phyloP scores from a whole-genome alignment of 2,888 invertebrate genomes.

The Trissonchulus sp. region DNA sequence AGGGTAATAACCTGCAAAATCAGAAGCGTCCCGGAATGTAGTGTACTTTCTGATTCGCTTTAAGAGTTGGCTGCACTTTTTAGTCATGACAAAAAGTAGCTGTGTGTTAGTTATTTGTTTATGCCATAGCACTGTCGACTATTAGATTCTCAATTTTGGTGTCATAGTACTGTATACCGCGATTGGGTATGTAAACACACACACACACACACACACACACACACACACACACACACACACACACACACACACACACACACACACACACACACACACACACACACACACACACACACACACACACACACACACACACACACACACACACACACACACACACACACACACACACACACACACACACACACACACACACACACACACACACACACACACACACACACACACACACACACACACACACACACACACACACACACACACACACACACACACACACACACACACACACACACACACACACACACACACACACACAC shows the following conservation, averaged over 20 bases:
- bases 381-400: conserved; percentile 8
- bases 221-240: conserved; percentile 8
- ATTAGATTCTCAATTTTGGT: too few species aligned
- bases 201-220: conserved; percentile 8
- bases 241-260: conserved; percentile 8
- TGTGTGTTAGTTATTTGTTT: too few species aligned
- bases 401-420: conserved; percentile 8
- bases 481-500: conserved; percentile 8
- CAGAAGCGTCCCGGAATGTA: too few species aligned
- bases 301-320: neutral
- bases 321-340: conserved; percentile 1
- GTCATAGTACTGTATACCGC: too few species aligned
- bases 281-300: neutral
- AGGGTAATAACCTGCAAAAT: too few species aligned
- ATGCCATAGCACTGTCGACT: too few species aligned
- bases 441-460: conserved; percentile 8
- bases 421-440: conserved; percentile 8
- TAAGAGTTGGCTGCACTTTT: too few species aligned
- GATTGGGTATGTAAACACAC: too few species aligned
- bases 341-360: conserved; percentile 1
- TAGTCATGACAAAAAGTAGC: too few species aligned
- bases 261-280: conserved; percentile 8
- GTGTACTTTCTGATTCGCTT: too few species aligned
- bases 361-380: conserved; percentile 8
- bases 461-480: conserved; percentile 8